Evolutionary conservation across 2,113 vertebrate species (phyloP), one percentile per base, ranked within the genome.

Genomic region (Myrmecobius fasciatus): DNA sequence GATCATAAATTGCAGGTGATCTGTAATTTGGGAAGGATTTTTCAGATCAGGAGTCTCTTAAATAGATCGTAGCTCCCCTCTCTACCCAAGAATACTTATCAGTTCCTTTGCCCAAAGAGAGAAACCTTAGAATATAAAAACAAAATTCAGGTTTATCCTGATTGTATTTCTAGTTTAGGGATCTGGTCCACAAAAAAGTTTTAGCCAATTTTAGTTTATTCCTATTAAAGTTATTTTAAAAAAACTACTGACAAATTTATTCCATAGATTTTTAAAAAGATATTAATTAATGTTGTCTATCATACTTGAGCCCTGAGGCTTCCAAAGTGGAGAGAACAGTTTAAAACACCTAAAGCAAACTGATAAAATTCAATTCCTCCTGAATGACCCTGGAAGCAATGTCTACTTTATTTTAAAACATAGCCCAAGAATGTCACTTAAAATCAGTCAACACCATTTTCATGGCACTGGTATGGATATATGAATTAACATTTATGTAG

Each of bases 331-430:
- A 89, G 94, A 94, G 93, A 89, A 2, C 14, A 22, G 2, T 43
- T 92, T 24, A 54, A 88, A 75, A 89, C 67, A 49, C 17, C 31
- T 43, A 47, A 93, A 95, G 56, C 75, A 92, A 53, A 43, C 51
- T 26, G 46, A 54, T 14, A 47, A 46, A 89, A 89, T 52, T 92
- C 46, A 89, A 93, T 89, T 89, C 8, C 8, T 9, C 67, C 60
- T 89, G 88, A 91, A n/a, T 94, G 28, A 8, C 52, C 28, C 43
- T 49, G n/a, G 36, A 22, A 91, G n/a, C 7, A 0, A 93, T 89
- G 96, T 95, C 31, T 97, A 22, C 10, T 95, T 10, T 89, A 49
- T 0, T 22, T 92, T 96, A 92, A 48, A 54, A 96, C 6, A 95
- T 17, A 91, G 1, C 1, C 25, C 20, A 24, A 8, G 51, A 90